Base-by-base conservation (phyloP, 37 sponge, comb jelly and placozoan species). In the Theonella swinhoei region DNA sequence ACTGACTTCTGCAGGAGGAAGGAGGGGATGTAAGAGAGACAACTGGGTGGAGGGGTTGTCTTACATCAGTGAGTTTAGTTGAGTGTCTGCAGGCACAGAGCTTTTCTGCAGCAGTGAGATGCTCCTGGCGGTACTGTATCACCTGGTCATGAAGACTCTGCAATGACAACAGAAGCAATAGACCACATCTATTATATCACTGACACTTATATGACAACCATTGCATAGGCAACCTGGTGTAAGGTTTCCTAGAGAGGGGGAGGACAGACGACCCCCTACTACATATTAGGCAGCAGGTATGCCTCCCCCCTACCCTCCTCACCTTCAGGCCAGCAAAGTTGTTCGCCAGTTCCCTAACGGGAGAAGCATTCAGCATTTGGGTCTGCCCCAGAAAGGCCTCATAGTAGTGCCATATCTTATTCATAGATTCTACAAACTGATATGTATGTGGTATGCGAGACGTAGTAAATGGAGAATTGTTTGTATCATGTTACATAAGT, bases 381-480 rank as follows among this genome's bases (percentile, higher is more conserved):
- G 86, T 86, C 68, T 90, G 91, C 3, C 54, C 77, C 62, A 90
- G 70, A 30, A 85, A 93, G 39, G 63, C 77, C 2, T 93, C 86
- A 41, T 86, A 84, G 79, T 89, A 89, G 3, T 65, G 26, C 87
- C 87, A 83, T 2, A 93, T 63, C 22, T 78, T 77, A 32, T 67
- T 82, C 75, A 88, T 59, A 1, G 77, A 39, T 33, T 86, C 90
- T 3, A 75, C 39, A 65, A 89, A 78, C 94, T 93, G 83, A 20
- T 62, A 23, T n/a, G n/a, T n/a, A n/a, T n/a, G n/a, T n/a, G n/a
- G n/a, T n/a, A 25, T 35, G 34, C 17, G n/a, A 36, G 19, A 31
- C 41, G 9, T 11, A 25, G 68, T 25, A 26, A 9, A 24, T 33
- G 1, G 23, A 70, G 71, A 31, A 14, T 33, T 31, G 23, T 26